Evolutionary conservation across 2,797 vertebrate genomes (phyloP), one percentile per base, ranked within the genome.

Genomic region (Acrossocheilus fasciatus): DNA sequence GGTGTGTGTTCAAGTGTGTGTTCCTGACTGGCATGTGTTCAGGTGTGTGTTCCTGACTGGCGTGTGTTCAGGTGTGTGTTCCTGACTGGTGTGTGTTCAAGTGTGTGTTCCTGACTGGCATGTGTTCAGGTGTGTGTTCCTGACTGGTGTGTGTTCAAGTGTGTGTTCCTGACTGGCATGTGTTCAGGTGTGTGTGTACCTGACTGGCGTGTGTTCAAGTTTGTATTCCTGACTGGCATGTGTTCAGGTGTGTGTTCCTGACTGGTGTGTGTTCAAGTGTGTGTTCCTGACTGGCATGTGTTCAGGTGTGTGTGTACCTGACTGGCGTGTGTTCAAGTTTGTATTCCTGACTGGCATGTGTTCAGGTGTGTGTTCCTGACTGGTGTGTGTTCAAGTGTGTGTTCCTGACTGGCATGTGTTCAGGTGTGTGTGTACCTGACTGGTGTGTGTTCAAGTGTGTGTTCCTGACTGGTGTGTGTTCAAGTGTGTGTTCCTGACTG

Each of bases 81-180:
- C 98, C 97, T 99, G 98, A 91, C 72, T 41, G 36, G n/a, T 62
- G 52, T 39, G 54, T 30, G 45, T n/a, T 10, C 43, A 10, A 2
- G 14, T 23, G 39, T 39, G 12, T 91, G 98, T 98, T 1, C 98
- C 97, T 99, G 98, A 90, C 95, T 98, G 85, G 98, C n/a, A n/a
- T n/a, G n/a, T n/a, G n/a, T 26, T 26, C 26, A 26, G 26, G 26
- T 26, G 50, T 47, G 45, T 47, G 45, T 47, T n/a, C 41, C 7
- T 8, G 41, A 9, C 8, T 8, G 41, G 26, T 26, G 26, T 26
- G 26, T 26, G 26, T 26, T 26, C 26, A 26, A 1, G 26, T 26
- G 50, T 47, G 45, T 47, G 45, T 41, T 4, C 20, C 14, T 15
- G 47, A 4, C 57, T 26, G n/a, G 34, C 2, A n/a, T n/a, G n/a